phyloP scores from a whole-genome alignment of 92 coral and sea anemone species.

The Isaurus tuberculatus region DNA sequence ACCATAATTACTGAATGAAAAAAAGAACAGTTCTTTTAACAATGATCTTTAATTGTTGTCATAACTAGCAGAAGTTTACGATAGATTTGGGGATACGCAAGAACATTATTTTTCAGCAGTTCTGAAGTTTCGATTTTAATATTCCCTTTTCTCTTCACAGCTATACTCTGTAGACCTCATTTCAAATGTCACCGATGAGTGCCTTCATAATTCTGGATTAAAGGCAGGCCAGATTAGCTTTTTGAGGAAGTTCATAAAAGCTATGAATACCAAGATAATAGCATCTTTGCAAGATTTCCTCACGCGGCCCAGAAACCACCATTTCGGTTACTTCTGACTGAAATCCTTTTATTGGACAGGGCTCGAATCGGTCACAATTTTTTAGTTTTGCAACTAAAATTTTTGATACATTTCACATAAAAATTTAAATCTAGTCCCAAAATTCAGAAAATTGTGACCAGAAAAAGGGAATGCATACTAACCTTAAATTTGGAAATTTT shows the following conservation, averaged over 20 bases:
- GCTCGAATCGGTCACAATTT: too few species aligned
- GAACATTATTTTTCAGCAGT: neutral
- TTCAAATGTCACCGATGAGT: conserved; percentile 3
- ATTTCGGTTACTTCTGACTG: too few species aligned
- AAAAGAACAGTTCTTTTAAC: neutral
- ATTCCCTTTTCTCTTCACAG: neutral
- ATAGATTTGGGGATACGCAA: neutral
- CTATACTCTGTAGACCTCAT: conserved; percentile 4
- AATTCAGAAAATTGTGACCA: too few species aligned
- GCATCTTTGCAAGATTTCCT: neutral
- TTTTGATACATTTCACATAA: too few species aligned
- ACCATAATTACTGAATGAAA: conserved; percentile 6
- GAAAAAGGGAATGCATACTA: too few species aligned
- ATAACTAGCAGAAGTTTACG: neutral
- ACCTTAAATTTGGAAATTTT: too few species aligned
- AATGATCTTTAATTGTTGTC: conserved; percentile 4
- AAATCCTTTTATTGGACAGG: too few species aligned
- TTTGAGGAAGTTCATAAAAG: too few species aligned
- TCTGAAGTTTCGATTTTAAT: neutral
- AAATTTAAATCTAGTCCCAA: too few species aligned
- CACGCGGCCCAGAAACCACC: too few species aligned
- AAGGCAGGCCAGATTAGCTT: conserved; percentile 11
- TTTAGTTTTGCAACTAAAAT: too few species aligned
- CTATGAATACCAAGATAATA: neutral
- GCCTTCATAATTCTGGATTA: neutral